Conservation (phyloP, 2,888 invertebrate genomes). For the Agrilus biguttatus region DNA sequence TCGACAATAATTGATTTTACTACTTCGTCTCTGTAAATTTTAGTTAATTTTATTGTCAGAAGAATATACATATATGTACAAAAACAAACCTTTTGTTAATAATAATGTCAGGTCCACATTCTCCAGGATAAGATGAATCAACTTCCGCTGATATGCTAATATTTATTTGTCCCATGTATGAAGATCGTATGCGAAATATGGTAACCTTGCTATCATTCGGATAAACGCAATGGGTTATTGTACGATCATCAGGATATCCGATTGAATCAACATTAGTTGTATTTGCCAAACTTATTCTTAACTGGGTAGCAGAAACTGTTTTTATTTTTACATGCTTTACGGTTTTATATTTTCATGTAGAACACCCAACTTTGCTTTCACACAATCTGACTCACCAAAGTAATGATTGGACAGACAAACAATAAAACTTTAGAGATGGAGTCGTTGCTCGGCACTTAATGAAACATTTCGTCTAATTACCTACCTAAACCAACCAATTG, state of each 20-base stretch:
- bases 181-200: constrained; percentile 21
- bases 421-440: too few species aligned
- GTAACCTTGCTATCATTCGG: constrained; percentile 22
- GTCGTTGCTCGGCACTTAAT: too few species aligned
- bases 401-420: too few species aligned
- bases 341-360: not conserved
- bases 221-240: constrained; percentile 21
- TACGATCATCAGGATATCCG: constrained; percentile 13
- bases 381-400: not conserved
- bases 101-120: constrained; percentile 36
- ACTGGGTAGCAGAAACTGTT: constrained; percentile 11
- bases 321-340: not conserved
- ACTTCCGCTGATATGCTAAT: constrained; percentile 36
- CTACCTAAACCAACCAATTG: too few species aligned
- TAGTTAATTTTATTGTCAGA: not conserved
- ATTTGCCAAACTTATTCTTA: constrained; percentile 19
- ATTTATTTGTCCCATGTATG: constrained; percentile 27
- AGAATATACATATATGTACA: not conserved
- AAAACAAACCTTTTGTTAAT: constrained; percentile 28
- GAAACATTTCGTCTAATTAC: too few species aligned
- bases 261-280: constrained; percentile 18
- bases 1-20: constrained; percentile 46
- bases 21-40: constrained; percentile 40
- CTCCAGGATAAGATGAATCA: constrained; percentile 29
- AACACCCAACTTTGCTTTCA: not conserved